Evolutionary conservation across 2,113 vertebrate species (phyloP).

Genomic region (Rafetus swinhoei): DNA sequence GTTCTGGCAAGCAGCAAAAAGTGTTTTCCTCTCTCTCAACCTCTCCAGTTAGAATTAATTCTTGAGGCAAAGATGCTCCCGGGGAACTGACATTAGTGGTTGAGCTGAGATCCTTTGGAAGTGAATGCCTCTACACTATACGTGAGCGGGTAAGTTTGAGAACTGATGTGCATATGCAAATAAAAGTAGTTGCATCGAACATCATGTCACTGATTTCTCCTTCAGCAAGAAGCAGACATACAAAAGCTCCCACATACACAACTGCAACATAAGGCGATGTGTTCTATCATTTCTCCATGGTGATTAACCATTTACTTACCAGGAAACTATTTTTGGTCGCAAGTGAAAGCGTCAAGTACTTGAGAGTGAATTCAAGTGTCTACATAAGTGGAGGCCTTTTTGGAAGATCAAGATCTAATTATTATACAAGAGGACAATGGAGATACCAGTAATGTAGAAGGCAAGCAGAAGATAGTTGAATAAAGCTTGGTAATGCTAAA

Average conservation of each 20-base stretch:
- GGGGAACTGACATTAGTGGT: background rate
- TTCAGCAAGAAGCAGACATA: background rate
- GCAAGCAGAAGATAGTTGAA: background rate
- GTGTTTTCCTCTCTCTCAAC: background rate
- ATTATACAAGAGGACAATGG: background rate
- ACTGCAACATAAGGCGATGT: background rate
- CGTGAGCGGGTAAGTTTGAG: background rate
- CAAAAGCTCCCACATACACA: background rate
- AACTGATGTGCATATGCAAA: background rate
- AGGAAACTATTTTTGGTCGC: background rate
- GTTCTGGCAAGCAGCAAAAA: background rate
- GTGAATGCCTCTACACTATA: background rate
- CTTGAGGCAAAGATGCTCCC: background rate
- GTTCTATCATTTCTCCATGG: background rate
- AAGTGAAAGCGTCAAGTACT: background rate
- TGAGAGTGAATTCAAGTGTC: background rate
- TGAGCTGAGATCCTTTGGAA: background rate
- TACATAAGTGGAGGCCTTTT: fast-evolving
- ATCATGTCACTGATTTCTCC: background rate
- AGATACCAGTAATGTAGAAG: background rate
- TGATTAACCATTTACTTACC: fast-evolving
- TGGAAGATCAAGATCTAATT: background rate
- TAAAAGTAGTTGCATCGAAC: background rate
- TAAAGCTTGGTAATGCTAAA: background rate
- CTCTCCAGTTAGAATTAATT: background rate